Base-by-base conservation (phyloP, 1,140 invertebrate genomes). In the Drosophila virilis region DNA sequence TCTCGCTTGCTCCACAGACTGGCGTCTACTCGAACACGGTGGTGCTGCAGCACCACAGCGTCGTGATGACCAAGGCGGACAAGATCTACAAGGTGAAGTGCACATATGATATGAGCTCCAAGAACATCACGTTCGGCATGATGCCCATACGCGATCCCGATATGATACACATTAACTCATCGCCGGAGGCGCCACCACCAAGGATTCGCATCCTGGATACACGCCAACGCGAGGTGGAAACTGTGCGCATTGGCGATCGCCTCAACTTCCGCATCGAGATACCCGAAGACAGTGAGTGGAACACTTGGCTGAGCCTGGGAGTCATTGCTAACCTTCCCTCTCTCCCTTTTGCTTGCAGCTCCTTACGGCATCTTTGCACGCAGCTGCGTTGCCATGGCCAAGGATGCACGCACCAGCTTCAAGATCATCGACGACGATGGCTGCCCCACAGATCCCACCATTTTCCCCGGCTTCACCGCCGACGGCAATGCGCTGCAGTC, bases 11-110 rank as follows among this genome's bases (percentile, higher is more conserved):
- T 92, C 94, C 94, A 71, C 93, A 98, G 97, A 97, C 95, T 80
- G 97, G 97, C 51, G 96, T 98, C 32, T 98, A 98, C 92, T 97
- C 97, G 12, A 98, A 98, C 92, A 98, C 97, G 0, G 97, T 98
- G 13, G 97, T 98, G 1, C 94, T 98, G 1, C 98, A 98, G 93
- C 97, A 98, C 90, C 97, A 98, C 93, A 98, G 97, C 85, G 97
- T 98, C 7, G 97, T 98, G 2, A 98, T 98, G 97, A 98, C 97
- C 9, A 98, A 98, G 93, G 97, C 97, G 1, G 98, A 98, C 92
- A 98, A 98, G 92, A 98, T 98, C 80, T 98, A 98, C 94, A 98
- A 98, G 93, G 97, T 98, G 38, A 97, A 98, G 89, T 98, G 98
- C 90, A 98, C 97, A 0, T 98, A 98, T 91, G 98, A 98, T 92